phyloP scores from a whole-genome alignment of 2,797 vertebrate genomes.

The Danio choprae region DNA sequence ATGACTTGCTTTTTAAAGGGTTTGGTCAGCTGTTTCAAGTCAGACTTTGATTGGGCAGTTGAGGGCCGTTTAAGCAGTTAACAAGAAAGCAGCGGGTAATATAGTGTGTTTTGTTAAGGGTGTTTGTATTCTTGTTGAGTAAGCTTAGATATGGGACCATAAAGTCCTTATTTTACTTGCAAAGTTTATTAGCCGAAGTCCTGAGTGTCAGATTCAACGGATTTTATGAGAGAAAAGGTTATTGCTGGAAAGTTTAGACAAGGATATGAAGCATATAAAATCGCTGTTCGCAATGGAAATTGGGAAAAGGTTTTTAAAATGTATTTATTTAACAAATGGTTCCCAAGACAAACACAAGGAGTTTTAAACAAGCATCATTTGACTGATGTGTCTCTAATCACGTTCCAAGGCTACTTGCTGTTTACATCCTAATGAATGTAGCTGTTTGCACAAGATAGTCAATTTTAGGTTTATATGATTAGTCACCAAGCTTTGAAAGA shows the following conservation, averaged over 20 bases:
- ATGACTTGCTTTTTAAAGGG: constrained; percentile 9
- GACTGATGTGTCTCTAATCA: constrained; percentile 1
- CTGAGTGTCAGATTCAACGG: constrained; percentile 5
- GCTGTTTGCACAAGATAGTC: neutral
- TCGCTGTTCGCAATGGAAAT: neutral
- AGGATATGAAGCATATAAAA: constrained; percentile 21
- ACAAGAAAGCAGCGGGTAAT: constrained; percentile 27
- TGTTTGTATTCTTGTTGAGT: constrained; percentile 17
- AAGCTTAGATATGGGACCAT: constrained; percentile 17
- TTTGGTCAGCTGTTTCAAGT: constrained; percentile 30
- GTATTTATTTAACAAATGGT: constrained; percentile 23
- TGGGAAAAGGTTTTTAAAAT: neutral
- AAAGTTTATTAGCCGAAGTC: constrained; percentile 42
- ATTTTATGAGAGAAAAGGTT: constrained; percentile 32
- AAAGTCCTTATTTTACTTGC: constrained; percentile 20
- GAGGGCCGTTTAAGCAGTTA: constrained; percentile 8
- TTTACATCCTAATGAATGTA: neutral
- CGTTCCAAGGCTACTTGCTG: neutral
- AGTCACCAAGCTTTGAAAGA: constrained; percentile 2
- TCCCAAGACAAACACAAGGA: constrained; percentile 4
- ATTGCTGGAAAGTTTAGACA: constrained; percentile 45
- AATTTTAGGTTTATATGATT: constrained; percentile 11
- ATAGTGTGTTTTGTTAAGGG: constrained; percentile 31
- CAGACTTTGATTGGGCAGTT: constrained; percentile 41
- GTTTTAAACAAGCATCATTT: neutral